Base-by-base conservation (phyloP, 2,797 vertebrate genomes). In the Danio albolineatus region DNA sequence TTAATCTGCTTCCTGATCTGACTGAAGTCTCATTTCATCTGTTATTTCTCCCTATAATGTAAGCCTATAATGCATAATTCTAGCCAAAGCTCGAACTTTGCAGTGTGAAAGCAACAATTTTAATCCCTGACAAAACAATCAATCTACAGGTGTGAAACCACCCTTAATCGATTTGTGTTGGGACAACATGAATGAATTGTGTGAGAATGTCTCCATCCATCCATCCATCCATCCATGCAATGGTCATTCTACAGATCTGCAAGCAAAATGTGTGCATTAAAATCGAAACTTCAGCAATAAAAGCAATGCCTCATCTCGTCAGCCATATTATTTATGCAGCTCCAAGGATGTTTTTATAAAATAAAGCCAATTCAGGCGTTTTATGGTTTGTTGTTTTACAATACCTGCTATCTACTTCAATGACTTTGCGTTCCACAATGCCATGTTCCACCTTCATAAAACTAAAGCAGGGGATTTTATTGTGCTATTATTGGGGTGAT, bases 281-380 rank as follows among this genome's bases (percentile, higher is more conserved):
- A 14, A 39, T 38, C 36, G 19, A 10, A 21, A 10, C 38, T 51
- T 36, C 13, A 67, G 5, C 21, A 49, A 36, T 67, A 49, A 49
- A 67, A n/a, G 21, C 14, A 10, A 16, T 49, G 5, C 12, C 21
- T 49, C 21, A n/a, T 69, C 8, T 10, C 5, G 0, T 51, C 21
- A 6, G n/a, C 46, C 21, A 12, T 51, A 38, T 38, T 13, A 53
- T 19, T 41, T 54, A 54, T 41, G 4, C n/a, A 41, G 6, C n/a
- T 73, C 21, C 21, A 19, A 54, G 13, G 19, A 73, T 19, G 6
- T 61, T 7, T 56, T 71, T 8, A 16, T 54, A 83, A 86, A 80
- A 60, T 0, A 19, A 79, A 89, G 82, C 85, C 84, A 49, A 39
- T 83, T 80, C 83, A 21, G 36, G 81, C 76, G 41, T 70, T 54